Evolutionary conservation across 37 sponge, comb jelly and placozoan genomes (phyloP), one percentile per base, ranked within the genome.

Genomic region (Beroe ovata): DNA sequence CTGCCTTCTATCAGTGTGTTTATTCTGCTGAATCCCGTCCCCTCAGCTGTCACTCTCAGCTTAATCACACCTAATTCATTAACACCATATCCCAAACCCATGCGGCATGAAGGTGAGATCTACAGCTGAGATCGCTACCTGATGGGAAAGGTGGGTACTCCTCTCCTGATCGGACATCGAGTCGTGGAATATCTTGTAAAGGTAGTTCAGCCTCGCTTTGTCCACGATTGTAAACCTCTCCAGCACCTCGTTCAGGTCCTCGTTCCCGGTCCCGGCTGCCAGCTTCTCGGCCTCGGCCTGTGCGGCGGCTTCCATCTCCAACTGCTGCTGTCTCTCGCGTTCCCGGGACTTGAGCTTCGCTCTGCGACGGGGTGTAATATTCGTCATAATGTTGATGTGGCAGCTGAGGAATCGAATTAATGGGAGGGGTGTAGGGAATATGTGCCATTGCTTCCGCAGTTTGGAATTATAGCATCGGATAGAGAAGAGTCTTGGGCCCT

Each of bases 201-300:
- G 84, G 33, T 77, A 77, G 54, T 77, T 77, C 6, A 42, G 84
- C 23, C 84, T 39, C 4, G 29, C 54, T 29, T 77, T 77, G 47
- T 77, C 84, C 23, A 77, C 54, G 4, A 77, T 77, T 4, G 84
- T 42, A 77, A 77, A 77, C 47, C 54, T 77, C 84, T 41, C 28
- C 41, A 77, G 28, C n/a, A 77, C 33, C 84, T 40, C 84, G 26
- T 77, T 23, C 41, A 77, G 6, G 33, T 42, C 25, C 33, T 77
- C 84, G 47, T 77, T 28, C 4, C 54, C 54, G 41, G 41, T 3
- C 23, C 21, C 25, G 6, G 39, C 84, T 42, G 19, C 84, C 14
- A 18, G 18, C 0, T 4, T 25, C 1, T 39, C 1, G 21, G 84
- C 41, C 29, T 71, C 71, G 38, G 29, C 29, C 34, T 30, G 29